Evolutionary conservation across 2,888 invertebrate genomes (phyloP).

Genomic region (Sarcophaga rosellei): DNA sequence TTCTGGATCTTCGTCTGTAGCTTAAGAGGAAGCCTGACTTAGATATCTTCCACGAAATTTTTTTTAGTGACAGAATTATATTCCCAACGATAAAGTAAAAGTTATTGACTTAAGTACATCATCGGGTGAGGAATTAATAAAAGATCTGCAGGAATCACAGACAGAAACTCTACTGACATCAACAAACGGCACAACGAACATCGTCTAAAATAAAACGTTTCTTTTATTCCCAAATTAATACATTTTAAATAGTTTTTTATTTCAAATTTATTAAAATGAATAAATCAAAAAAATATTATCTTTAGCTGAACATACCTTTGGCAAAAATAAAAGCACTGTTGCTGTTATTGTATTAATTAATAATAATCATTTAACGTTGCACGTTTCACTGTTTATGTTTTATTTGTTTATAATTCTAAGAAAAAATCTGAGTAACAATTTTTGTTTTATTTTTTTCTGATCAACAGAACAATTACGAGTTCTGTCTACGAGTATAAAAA

Average conservation of each 20-base stretch:
- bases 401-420: too few species aligned
- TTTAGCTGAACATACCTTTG: neutral
- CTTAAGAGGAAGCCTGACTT: conserved; percentile 84
- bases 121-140: conserved; percentile 68
- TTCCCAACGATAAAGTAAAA: conserved; percentile 60
- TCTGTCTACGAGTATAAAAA: neutral
- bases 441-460: too few species aligned
- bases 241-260: conserved; percentile 79
- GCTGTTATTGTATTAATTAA: neutral
- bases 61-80: conserved; percentile 73
- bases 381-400: too few species aligned
- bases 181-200: conserved; percentile 57
- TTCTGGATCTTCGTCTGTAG: conserved; percentile 85
- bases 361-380: neutral
- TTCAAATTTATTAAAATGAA: conserved; percentile 84
- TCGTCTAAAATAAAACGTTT: conserved; percentile 34
- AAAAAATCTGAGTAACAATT: too few species aligned
- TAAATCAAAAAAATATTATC: neutral
- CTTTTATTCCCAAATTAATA: conserved; percentile 69
- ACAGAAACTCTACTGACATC: conserved; percentile 56
- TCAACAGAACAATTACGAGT: too few species aligned
- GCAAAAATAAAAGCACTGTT: neutral
- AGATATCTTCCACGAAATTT: conserved; percentile 82
- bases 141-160: neutral
- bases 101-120: conserved; percentile 80